Base-by-base conservation (phyloP, 1,140 invertebrate genomes). In the Nomia melanderi region DNA sequence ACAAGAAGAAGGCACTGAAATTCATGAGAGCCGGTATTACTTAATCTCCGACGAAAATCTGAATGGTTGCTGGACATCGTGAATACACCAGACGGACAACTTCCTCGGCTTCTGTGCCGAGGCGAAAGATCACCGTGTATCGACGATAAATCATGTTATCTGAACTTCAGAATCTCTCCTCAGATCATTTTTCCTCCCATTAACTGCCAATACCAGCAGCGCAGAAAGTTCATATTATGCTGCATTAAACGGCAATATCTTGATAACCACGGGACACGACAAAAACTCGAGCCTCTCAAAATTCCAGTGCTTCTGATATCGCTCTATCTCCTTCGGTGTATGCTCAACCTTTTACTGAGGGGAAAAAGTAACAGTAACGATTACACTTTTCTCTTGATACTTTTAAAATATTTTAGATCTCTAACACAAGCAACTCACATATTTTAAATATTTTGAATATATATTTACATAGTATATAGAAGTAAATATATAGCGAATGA, bases 141-240 rank as follows among this genome's bases (percentile, higher is more conserved):
- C 27, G 36, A 31, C 54, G 67, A 73, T 73, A 73, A 73, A 73
- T 73, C 71, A 50, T 65, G 33, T 41, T 64, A 65, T 73, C 71
- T 65, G 23, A 20, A 8, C 31, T 20, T 3, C 60, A 23, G 33
- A 39, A 73, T 73, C 60, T 73, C 71, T 47, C 47, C 59, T 29
- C 60, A 25, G 60, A 73, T 73, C 71, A 73, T 73, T 73, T 65
- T 73, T 73, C 70, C 44, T 73, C 17, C 36, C 70, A 63, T 73
- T 54, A 73, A 73, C 60, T 47, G 33, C 31, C 36, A 73, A 73
- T 25, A 73, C 71, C 59, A 17, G 71, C 71, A 64, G 60, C 60
- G 3, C 25, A 17, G 31, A n/a, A 65, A 54, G 31, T 54, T 73
- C 71, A n/a, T n/a, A 65, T 73, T 53, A 73, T 53, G 44, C 33